A percentile compares a stretch with the other conserved stretches of the same genome.
Evolutionary conservation across 2,113 vertebrate species (phyloP).

Genomic region (Platanista minor): DNA sequence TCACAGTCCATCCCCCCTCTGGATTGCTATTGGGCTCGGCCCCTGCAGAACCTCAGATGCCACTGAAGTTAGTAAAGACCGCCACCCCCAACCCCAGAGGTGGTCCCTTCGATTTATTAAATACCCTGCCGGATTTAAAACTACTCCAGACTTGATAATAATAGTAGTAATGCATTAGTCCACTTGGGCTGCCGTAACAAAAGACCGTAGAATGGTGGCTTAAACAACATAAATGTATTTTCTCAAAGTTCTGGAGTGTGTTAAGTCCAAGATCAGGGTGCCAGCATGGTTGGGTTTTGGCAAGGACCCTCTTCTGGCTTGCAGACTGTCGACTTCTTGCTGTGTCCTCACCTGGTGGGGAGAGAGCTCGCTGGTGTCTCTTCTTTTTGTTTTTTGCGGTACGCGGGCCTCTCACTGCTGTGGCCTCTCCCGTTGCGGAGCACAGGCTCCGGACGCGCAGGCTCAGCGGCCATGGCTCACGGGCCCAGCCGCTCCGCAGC

Average conservation of each 20-base stretch:
- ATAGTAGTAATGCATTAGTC: neutral
- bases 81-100: neutral
- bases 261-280: neutral
- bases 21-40: neutral
- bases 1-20: neutral
- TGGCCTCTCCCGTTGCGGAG: too few species aligned
- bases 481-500: too few species aligned
- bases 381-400: neutral
- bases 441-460: too few species aligned
- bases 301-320: neutral
- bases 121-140: neutral
- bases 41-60: neutral
- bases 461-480: too few species aligned
- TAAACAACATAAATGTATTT: neutral
- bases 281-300: neutral
- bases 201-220: neutral
- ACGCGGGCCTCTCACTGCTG: too few species aligned
- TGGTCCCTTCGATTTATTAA: neutral
- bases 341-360: rapidly evolving
- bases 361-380: neutral
- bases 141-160: neutral
- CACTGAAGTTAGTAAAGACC: neutral
- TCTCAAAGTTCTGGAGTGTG: neutral
- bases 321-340: neutral
- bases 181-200: neutral